Percentiles rank a stretch among this genome's conserved stretches.
These are phyloP conservation scores for Spodoptera exigua DNA, from an alignment of 2,888 invertebrate genomes.

Conservation along the genomic window DNA sequence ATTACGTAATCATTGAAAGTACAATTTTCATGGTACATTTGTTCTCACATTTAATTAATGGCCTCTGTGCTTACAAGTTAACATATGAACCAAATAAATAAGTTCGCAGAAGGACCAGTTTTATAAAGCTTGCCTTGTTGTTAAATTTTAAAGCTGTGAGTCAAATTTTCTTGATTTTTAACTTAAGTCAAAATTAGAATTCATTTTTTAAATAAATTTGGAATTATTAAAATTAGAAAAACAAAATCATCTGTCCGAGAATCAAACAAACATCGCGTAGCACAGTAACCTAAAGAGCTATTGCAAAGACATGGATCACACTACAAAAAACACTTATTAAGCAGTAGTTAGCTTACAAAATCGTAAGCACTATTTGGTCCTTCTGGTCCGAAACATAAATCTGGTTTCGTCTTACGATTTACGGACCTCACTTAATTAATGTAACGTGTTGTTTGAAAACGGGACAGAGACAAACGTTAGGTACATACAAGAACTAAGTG, in stretches of 20 bases:
- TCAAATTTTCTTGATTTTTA: too few relatives aligned
- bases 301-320: too few relatives aligned
- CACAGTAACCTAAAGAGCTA: too few relatives aligned
- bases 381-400: conserved; percentile 17
- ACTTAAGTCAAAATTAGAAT: too few relatives aligned
- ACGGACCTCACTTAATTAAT: conserved; percentile 54
- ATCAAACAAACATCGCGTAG: too few relatives aligned
- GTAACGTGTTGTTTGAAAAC: conserved; percentile 56
- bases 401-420: conserved; percentile 35
- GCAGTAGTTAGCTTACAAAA: too few relatives aligned
- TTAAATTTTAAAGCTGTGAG: too few relatives aligned
- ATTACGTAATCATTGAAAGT: conserved; percentile 37
- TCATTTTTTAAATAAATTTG: too few relatives aligned
- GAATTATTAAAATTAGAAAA: too few relatives aligned
- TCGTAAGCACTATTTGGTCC: conserved; percentile 14
- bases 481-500: conserved; percentile 71
- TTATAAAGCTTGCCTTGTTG: neutral
- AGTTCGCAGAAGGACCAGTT: conserved; percentile 22
- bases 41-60: conserved; percentile 34
- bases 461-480: conserved; percentile 66
- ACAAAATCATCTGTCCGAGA: too few relatives aligned
- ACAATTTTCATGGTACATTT: conserved; percentile 46
- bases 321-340: too few relatives aligned
- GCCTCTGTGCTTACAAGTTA: conserved; percentile 7
- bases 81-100: conserved; percentile 2